These are phyloP conservation scores for Heptranchias perlo DNA, from an alignment of 2,113 vertebrate species.

Conservation along the genomic window DNA sequence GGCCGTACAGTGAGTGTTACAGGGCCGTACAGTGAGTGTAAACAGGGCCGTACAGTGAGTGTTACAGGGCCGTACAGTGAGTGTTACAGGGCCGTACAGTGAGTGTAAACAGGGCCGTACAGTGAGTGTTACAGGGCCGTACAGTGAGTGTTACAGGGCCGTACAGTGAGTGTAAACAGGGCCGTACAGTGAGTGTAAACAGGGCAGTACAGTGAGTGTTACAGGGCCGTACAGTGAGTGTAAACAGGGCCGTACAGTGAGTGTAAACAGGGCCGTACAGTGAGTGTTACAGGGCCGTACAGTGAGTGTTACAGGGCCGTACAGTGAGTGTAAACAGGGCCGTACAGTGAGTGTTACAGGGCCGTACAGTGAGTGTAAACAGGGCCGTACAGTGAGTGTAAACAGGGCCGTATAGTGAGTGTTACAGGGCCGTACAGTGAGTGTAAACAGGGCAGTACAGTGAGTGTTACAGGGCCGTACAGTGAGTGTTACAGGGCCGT, in stretches of 20 bases:
- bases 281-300: slow-evolving; percentile 58
- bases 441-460: slow-evolving; percentile 46
- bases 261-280: too few species aligned
- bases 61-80: neutral
- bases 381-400: slow-evolving; percentile 75
- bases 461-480: too few species aligned
- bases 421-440: too few species aligned
- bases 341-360: too few species aligned
- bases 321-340: slow-evolving; percentile 71
- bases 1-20: neutral
- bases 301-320: too few species aligned
- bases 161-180: slow-evolving; percentile 75
- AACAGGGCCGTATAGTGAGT: neutral
- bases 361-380: slow-evolving; percentile 81
- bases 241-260: neutral
- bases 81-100: too few species aligned
- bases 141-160: too few species aligned
- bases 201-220: neutral
- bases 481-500: slow-evolving; percentile 65
- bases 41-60: slow-evolving; percentile 75
- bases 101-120: slow-evolving; percentile 64
- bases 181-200: slow-evolving; percentile 75
- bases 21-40: slow-evolving; percentile 88
- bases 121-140: slow-evolving; percentile 65
- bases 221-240: slow-evolving; percentile 95